Evolutionary conservation across 1,140 invertebrate species (phyloP).

Genomic region (Zaprionus davidi): DNA sequence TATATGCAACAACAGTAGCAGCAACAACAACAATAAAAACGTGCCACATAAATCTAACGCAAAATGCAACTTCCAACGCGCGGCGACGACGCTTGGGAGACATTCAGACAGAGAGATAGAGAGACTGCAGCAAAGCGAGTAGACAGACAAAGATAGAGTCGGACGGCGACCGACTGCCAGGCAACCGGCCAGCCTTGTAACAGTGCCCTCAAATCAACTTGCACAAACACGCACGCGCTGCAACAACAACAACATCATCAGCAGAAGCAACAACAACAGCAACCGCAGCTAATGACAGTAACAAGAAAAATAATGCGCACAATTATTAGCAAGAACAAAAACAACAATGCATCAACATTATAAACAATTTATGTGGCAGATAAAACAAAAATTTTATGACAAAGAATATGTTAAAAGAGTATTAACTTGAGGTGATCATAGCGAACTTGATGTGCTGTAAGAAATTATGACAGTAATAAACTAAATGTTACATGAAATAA

Average conservation of each 20-base stretch:
- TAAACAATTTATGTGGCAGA: slow-evolving; percentile 9
- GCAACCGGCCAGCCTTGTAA: slow-evolving; percentile 71
- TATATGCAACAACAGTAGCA: slow-evolving; percentile 38
- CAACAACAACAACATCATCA: slow-evolving; percentile 35
- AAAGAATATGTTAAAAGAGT: not conserved
- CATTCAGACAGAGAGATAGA: slow-evolving; percentile 20
- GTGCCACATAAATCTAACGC: slow-evolving; percentile 39
- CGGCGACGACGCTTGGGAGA: slow-evolving; percentile 26
- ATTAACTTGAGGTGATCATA: not conserved
- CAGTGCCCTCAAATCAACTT: slow-evolving; percentile 75
- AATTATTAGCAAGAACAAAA: slow-evolving; percentile 35
- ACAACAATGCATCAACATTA: slow-evolving; percentile 26
- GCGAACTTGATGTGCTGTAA: not conserved
- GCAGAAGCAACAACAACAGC: slow-evolving; percentile 28
- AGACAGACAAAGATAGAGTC: slow-evolving; percentile 11
- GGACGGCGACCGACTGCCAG: slow-evolving; percentile 9
- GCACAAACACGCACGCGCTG: slow-evolving; percentile 67
- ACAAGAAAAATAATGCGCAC: slow-evolving; percentile 42
- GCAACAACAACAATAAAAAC: slow-evolving; percentile 24
- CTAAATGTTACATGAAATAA: not conserved
- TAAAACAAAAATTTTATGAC: not conserved
- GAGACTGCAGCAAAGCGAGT: not conserved
- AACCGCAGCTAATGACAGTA: slow-evolving; percentile 26
- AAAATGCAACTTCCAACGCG: slow-evolving; percentile 73
- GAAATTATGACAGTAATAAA: not conserved